Conservation (phyloP, 30 jellyfish, hydroid and myxozoan genomes). For the Pelagia noctiluca region DNA sequence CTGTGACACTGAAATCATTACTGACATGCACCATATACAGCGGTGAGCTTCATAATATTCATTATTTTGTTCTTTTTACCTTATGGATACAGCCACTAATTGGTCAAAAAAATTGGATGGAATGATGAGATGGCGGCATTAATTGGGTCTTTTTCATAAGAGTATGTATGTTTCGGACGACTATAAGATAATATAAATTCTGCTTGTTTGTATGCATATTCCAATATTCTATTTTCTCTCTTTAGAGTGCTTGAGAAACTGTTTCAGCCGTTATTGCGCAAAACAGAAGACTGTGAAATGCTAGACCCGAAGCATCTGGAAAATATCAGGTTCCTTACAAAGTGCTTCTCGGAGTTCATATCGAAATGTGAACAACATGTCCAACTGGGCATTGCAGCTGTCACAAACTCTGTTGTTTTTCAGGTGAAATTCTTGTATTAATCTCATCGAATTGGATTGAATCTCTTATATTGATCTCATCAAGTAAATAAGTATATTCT, state of each 20-base stretch:
- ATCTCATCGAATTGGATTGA: no score
- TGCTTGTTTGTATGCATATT: no score
- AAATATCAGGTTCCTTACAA: constrained; percentile 46
- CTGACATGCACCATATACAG: constrained; percentile 46
- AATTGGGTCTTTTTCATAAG: no score
- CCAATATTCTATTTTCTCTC: no score
- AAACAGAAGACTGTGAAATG: constrained; percentile 36
- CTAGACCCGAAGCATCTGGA: constrained; percentile 48
- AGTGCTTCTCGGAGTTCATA: constrained; percentile 39
- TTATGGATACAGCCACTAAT: no score
- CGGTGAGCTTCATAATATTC: constrained; percentile 29
- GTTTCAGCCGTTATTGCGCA: constrained; percentile 27
- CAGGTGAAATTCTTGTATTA: constrained; percentile 11
- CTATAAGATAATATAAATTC: no score
- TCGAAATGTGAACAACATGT: constrained; percentile 27
- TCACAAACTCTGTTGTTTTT: constrained; percentile 45
- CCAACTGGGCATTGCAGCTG: constrained; percentile 50
- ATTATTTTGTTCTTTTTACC: no score
- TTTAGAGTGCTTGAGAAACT: constrained; percentile 58
- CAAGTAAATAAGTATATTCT: no score
- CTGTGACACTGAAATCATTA: constrained; percentile 63
- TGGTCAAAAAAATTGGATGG: no score
- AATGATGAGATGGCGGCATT: no score
- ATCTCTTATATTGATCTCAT: no score
- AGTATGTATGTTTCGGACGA: no score